Percentiles rank a stretch among this genome's conserved stretches.
These are phyloP conservation scores for Tinamus guttatus DNA, from an alignment of 2,113 vertebrate genomes.

Conservation along the genomic window DNA sequence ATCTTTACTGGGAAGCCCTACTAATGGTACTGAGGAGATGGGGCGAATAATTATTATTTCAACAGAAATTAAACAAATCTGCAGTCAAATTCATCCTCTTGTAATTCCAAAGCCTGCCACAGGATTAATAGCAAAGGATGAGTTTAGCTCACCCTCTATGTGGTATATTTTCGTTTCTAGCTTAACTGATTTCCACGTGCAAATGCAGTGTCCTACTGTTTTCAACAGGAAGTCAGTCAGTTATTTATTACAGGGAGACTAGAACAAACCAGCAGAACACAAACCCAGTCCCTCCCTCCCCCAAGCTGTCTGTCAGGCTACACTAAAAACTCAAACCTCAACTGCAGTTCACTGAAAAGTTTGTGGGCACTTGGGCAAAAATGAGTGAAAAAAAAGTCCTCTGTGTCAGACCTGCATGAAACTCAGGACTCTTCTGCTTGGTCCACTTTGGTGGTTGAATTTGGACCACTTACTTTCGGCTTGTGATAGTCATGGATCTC, in stretches of 20 bases:
- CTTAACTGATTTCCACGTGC: background rate
- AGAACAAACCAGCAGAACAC: conserved; percentile 15
- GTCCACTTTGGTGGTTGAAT: background rate
- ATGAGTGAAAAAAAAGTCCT: background rate
- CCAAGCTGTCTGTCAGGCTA: background rate
- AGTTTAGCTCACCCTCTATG: background rate
- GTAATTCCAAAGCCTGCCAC: background rate
- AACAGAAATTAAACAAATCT: conserved; percentile 38
- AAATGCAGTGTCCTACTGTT: background rate
- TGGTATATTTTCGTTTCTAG: background rate
- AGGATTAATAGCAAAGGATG: background rate
- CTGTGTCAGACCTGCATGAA: background rate
- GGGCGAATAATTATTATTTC: background rate
- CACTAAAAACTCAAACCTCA: background rate
- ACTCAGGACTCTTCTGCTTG: background rate
- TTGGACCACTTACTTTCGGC: background rate
- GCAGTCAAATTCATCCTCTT: conserved; percentile 40
- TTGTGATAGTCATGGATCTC: background rate
- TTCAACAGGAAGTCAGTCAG: conserved; percentile 14
- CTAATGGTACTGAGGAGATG: background rate
- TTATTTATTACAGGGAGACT: conserved; percentile 22
- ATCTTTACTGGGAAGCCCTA: conserved; percentile 78
- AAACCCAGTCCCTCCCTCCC: background rate
- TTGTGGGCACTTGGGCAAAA: conserved; percentile 1
- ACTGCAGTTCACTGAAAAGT: background rate